Evolutionary conservation across 2,113 vertebrate genomes (phyloP), one percentile per base, ranked within the genome.

Genomic region (Glaucomys volans): DNA sequence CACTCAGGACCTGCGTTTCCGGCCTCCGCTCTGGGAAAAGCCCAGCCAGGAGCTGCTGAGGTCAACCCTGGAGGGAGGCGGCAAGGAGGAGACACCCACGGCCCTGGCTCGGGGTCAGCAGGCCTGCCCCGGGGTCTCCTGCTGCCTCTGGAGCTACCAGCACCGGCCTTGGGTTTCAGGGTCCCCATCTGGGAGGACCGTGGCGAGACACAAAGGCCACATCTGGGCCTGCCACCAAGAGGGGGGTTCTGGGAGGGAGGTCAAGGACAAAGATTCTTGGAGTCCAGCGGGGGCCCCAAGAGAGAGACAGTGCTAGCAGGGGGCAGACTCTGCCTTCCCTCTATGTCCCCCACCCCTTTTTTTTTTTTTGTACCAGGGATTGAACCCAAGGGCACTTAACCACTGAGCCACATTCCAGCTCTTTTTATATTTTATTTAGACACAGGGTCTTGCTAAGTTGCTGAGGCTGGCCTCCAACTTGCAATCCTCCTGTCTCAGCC

Each of bases 11-110:
- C 87, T 79, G 95, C 0, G 57, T 83, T 97, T 96, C 97, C 83
- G 83, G 94, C 92, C 97, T 84, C 4, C 0, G 80, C 84, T 83
- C 90, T 97, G 94, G 95, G 94, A 92, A 96, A 95, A 96, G 74
- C 95, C 88, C 87, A 30, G 17, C 76, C 81, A 11, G 59, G 82
- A 84, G 81, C 87, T 4, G 35, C 7, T 54, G 96, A 96, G 96
- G 96, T 97, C 97, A 92, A 11, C 42, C 82, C 47, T 9, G 57
- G 37, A 76, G 57, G 86, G 66, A 75, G 72, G 66, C 9, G 85
- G 82, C 90, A 80, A 92, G 94, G 76, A 69, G 76, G 71, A 40
- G 85, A 87, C 67, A 40, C 72, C 17, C 4, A 3, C 71, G 64
- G 8, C 50, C 44, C 57, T 11, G 20, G 69, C n/a, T 10, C n/a